Conservation (phyloP, 1,140 invertebrate genomes). For the Aethina tumida region DNA sequence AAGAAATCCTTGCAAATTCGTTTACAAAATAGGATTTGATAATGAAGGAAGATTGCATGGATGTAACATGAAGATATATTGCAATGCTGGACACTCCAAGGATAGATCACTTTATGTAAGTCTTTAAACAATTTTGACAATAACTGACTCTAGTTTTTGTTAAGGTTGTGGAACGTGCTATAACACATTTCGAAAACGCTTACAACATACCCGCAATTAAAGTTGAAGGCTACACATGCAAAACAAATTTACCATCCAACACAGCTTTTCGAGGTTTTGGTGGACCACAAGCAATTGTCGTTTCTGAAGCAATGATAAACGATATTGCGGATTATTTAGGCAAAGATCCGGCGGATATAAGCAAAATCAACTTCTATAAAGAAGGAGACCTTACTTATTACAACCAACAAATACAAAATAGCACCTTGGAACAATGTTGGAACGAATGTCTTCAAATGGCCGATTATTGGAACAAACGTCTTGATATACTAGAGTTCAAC, state of each 20-base stretch:
- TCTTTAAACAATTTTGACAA: background rate
- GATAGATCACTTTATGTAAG: constrained; percentile 72
- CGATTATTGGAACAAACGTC: constrained; percentile 50
- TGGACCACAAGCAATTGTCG: constrained; percentile 75
- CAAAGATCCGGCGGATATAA: constrained; percentile 44
- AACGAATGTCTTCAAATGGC: constrained; percentile 61
- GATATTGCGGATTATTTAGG: constrained; percentile 63
- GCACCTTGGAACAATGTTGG: constrained; percentile 70
- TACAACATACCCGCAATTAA: constrained; percentile 62
- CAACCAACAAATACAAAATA: constrained; percentile 60
- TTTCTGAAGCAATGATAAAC: constrained; percentile 63
- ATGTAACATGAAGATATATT: constrained; percentile 62
- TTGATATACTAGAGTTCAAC: constrained; percentile 59
- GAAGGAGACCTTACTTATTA: constrained; percentile 72
- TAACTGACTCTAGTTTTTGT: constrained; percentile 52
- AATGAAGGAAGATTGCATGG: constrained; percentile 62
- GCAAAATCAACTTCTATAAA: constrained; percentile 64
- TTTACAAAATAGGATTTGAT: constrained; percentile 76
- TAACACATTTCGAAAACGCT: constrained; percentile 68
- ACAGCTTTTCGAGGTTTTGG: constrained; percentile 85
- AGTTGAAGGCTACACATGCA: constrained; percentile 59
- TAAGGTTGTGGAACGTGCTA: constrained; percentile 64
- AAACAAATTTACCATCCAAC: constrained; percentile 77
- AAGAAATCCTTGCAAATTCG: constrained; percentile 77
- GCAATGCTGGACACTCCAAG: constrained; percentile 70